phyloP scores from a whole-genome alignment of 1,140 invertebrate species.

The Drosophila rufa region DNA sequence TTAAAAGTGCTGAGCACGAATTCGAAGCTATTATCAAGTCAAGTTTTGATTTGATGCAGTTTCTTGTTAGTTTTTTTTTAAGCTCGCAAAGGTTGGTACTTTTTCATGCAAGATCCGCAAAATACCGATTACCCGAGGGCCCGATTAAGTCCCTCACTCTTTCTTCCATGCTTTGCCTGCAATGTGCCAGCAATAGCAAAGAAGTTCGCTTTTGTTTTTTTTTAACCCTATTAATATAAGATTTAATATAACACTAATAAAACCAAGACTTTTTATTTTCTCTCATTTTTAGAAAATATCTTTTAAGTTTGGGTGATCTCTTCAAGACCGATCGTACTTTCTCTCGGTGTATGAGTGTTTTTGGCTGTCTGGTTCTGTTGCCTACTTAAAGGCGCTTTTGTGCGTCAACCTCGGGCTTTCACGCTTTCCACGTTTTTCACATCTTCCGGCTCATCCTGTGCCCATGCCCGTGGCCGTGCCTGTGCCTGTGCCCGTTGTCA shows the following conservation, averaged over 20 bases:
- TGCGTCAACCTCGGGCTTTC: conserved; percentile 4
- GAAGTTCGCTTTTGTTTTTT: no score
- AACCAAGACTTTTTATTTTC: background rate
- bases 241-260: no score
- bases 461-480: background rate
- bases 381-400: conserved; percentile 56
- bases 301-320: no score
- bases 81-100: no score
- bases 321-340: background rate
- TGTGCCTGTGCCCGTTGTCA: conserved; percentile 6
- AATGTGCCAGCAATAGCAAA: no score
- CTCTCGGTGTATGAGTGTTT: background rate
- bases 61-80: no score
- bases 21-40: background rate
- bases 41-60: background rate
- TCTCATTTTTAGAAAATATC: background rate
- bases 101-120: no score
- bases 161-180: no score
- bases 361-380: conserved; percentile 29
- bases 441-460: background rate
- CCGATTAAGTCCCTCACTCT: no score
- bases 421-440: conserved; percentile 17
- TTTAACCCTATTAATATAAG: background rate
- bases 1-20: background rate
- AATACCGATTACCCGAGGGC: no score